Conservation (phyloP, 2,888 invertebrate genomes). For the Pollenia labialis region DNA sequence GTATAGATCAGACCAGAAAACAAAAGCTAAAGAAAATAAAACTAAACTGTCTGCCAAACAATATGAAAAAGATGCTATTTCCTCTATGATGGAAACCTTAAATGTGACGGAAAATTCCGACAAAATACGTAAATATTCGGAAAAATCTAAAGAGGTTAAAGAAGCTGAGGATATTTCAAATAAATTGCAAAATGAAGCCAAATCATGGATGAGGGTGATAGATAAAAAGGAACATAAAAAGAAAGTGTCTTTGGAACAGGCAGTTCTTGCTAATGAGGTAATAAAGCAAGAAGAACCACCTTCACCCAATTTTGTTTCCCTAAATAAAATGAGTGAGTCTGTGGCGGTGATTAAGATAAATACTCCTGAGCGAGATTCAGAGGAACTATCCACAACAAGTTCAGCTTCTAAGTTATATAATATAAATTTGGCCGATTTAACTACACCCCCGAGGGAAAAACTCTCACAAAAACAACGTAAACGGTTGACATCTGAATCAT, state of each 20-base stretch:
- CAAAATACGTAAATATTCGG: constrained; percentile 30
- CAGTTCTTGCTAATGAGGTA: constrained; percentile 82
- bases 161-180: constrained; percentile 64
- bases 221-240: constrained; percentile 84
- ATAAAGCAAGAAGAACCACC: constrained; percentile 85
- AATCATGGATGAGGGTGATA: constrained; percentile 81
- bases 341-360: constrained; percentile 9
- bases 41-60: constrained; percentile 79
- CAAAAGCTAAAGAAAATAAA: constrained; percentile 76
- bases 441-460: constrained; percentile 82
- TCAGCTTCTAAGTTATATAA: constrained; percentile 75
- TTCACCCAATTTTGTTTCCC: constrained; percentile 84
- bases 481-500: constrained; percentile 84
- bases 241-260: constrained; percentile 75
- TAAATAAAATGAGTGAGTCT: constrained; percentile 68
- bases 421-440: constrained; percentile 80
- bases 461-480: constrained; percentile 87
- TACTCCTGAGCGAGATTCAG: constrained; percentile 72
- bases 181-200: constrained; percentile 77
- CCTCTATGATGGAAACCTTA: constrained; percentile 81
- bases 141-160: constrained; percentile 47
- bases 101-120: constrained; percentile 75
- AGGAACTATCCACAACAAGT: constrained; percentile 63
- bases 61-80: constrained; percentile 82
- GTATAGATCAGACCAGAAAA: constrained; percentile 71